These are phyloP conservation scores for Drosophila rubida DNA, from an alignment of 2,888 invertebrate species.

Conservation along the genomic window DNA sequence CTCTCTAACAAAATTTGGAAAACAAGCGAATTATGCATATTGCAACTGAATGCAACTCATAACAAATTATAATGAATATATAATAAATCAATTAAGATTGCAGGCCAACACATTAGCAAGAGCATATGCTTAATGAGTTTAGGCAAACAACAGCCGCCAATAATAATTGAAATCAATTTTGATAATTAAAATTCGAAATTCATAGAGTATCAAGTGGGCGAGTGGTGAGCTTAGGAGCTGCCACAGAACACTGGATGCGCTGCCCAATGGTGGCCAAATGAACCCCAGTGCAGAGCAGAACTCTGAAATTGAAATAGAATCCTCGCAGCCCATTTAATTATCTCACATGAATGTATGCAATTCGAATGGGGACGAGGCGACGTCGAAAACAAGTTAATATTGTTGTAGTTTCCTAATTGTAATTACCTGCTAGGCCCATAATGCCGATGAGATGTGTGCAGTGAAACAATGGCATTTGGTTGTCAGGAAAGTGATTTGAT, in stretches of 20 bases:
- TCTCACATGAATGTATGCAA: too few relatives aligned
- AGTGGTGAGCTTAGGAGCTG: background rate
- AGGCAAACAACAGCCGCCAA: constrained; percentile 4
- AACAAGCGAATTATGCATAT: background rate
- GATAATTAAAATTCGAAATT: constrained; percentile 10
- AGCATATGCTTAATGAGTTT: constrained; percentile 1
- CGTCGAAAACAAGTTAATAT: background rate
- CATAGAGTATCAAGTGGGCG: background rate
- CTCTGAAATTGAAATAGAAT: background rate
- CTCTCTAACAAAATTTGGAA: background rate
- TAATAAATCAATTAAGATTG: constrained; percentile 12
- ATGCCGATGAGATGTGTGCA: background rate
- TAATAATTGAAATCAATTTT: constrained; percentile 12
- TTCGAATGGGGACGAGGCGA: too few relatives aligned
- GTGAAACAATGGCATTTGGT: background rate
- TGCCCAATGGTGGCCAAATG: background rate
- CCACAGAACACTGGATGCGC: background rate
- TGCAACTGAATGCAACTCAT: background rate
- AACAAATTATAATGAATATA: background rate
- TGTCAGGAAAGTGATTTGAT: background rate
- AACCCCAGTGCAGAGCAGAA: background rate
- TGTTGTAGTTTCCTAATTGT: background rate
- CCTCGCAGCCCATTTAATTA: background rate
- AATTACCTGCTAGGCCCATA: background rate
- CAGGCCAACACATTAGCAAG: background rate